A percentile compares a stretch with the other conserved stretches of the same genome.
These are phyloP conservation scores for Zosterops lateralis DNA, from an alignment of 2,113 vertebrate species.

Conservation along the genomic window DNA sequence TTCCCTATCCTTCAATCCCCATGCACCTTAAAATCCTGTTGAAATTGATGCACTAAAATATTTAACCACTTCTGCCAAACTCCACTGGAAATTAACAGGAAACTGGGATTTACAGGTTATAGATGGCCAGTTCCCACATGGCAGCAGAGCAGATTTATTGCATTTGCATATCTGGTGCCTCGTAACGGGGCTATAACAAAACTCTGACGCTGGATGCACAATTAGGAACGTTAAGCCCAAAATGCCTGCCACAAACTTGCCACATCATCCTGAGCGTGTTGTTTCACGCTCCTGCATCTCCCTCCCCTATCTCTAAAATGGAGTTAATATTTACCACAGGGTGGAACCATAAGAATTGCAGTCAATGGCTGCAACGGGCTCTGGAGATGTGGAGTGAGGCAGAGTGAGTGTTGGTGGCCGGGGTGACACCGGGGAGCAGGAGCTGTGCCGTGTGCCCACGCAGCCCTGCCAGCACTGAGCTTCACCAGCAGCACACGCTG, in stretches of 20 bases:
- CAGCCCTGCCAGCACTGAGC: not conserved
- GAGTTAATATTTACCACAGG: not conserved
- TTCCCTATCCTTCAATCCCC: not conserved
- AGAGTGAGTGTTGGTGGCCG: not conserved
- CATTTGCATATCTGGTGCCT: conserved; percentile 25
- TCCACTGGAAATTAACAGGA: conserved; percentile 18
- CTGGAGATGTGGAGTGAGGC: not conserved
- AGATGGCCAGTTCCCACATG: not conserved
- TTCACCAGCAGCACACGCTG: not conserved
- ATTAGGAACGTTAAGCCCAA: not conserved
- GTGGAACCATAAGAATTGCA: not conserved
- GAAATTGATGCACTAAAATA: conserved; percentile 46
- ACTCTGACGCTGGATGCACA: not conserved
- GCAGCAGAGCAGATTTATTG: not conserved
- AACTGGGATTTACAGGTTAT: conserved; percentile 37
- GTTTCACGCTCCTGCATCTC: not conserved
- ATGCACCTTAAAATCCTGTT: conserved; percentile 30
- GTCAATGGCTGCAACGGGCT: not conserved
- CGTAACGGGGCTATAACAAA: not conserved
- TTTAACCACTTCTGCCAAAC: conserved; percentile 51
- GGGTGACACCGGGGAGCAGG: not conserved
- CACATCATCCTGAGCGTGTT: not conserved
- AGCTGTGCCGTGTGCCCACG: not conserved
- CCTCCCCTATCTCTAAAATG: not conserved
- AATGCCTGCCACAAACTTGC: not conserved